These are phyloP conservation scores for Dicycla oo DNA, from an alignment of 2,888 invertebrate genomes.

Conservation along the genomic window DNA sequence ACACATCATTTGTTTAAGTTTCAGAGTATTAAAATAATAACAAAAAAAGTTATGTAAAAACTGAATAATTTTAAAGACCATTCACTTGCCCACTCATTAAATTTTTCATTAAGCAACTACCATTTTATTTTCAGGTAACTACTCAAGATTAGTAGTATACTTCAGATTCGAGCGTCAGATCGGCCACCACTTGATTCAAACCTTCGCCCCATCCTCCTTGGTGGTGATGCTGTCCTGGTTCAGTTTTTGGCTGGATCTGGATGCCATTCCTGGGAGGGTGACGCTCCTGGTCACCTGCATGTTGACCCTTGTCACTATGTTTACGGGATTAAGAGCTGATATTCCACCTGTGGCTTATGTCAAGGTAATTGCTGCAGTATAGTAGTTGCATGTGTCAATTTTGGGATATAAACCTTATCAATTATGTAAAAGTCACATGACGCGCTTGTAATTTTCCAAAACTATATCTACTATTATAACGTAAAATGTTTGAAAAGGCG, in stretches of 20 bases:
- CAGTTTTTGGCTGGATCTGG: slow-evolving; percentile 96
- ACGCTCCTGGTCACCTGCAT: slow-evolving; percentile 95
- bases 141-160: slow-evolving; percentile 94
- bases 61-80: background rate
- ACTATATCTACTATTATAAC: background rate
- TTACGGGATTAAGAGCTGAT: slow-evolving; percentile 94
- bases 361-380: slow-evolving; percentile 90
- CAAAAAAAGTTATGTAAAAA: background rate
- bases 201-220: slow-evolving; percentile 95
- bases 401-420: background rate
- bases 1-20: slow-evolving; percentile 1
- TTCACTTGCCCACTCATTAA: too few species aligned
- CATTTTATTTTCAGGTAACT: slow-evolving; percentile 91
- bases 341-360: slow-evolving; percentile 97
- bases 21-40: too few species aligned
- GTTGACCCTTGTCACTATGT: slow-evolving; percentile 96
- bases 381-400: background rate
- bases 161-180: slow-evolving; percentile 96
- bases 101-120: background rate
- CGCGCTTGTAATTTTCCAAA: background rate
- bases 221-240: slow-evolving; percentile 97
- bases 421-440: background rate
- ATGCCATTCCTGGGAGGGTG: slow-evolving; percentile 95
- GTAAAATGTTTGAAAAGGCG: background rate
- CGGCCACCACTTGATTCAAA: slow-evolving; percentile 96